Evolutionary conservation across 2,888 invertebrate genomes (phyloP).

Genomic region (Carpatolechia fugitivella): DNA sequence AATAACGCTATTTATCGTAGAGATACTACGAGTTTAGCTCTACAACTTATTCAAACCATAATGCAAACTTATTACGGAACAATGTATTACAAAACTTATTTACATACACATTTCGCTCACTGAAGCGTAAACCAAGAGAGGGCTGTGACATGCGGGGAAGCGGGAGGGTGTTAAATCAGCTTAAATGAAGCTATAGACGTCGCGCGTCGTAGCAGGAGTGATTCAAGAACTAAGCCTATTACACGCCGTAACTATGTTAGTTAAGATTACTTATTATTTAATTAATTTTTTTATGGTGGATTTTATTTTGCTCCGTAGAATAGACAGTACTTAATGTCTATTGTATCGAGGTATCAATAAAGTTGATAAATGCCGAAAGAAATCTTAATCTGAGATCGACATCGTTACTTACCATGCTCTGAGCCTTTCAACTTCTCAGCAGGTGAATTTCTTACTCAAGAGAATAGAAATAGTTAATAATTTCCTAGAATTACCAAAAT

Average conservation of each 20-base stretch:
- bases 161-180: conserved; percentile 9
- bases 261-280: background rate
- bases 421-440: no score
- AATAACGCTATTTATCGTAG: background rate
- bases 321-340: no score
- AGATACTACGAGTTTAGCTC: background rate
- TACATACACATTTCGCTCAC: background rate
- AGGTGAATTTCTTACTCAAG: no score
- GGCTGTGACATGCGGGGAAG: background rate
- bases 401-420: no score
- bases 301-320: no score
- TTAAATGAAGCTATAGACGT: conserved; percentile 14
- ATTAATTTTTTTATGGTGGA: no score
- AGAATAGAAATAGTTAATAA: no score
- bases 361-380: no score
- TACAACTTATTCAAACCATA: background rate
- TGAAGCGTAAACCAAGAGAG: background rate
- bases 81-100: background rate
- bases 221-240: conserved; percentile 12
- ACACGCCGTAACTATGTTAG: background rate
- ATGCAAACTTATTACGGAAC: background rate
- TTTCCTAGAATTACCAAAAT: no score
- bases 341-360: no score
- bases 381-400: no score
- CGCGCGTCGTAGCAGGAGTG: conserved; percentile 1